Percentiles rank a stretch among this genome's conserved stretches.
These are phyloP conservation scores for Eupithecia subumbrata DNA, from an alignment of 2,888 invertebrate species.

Conservation along the genomic window DNA sequence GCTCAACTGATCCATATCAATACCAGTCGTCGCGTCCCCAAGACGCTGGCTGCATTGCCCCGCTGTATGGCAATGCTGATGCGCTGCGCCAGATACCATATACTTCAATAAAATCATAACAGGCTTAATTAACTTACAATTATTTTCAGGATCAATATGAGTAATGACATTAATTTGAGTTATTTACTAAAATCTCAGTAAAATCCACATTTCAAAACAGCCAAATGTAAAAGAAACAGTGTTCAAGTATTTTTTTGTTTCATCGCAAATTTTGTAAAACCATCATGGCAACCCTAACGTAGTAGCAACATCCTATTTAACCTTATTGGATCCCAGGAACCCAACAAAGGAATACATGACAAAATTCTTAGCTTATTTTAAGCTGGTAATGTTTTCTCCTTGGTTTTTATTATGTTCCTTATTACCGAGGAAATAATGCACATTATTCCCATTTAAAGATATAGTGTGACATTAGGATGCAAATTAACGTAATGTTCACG, in stretches of 20 bases:
- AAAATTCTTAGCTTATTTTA: conserved; percentile 18
- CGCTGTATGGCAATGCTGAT: too few relatives aligned
- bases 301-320: conserved; percentile 35
- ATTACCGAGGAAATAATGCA: conserved; percentile 20
- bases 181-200: too few relatives aligned
- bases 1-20: too few relatives aligned
- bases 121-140: too few relatives aligned
- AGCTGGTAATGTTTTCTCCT: conserved; percentile 15
- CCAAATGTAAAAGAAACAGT: not conserved
- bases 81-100: too few relatives aligned
- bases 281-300: conserved; percentile 10
- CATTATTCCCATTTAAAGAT: conserved; percentile 33
- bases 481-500: conserved; percentile 16
- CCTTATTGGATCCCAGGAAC: conserved; percentile 33
- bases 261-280: too few relatives aligned
- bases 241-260: not conserved
- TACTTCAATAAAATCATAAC: too few relatives aligned
- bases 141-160: too few relatives aligned
- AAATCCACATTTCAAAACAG: not conserved
- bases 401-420: conserved; percentile 34
- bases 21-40: too few relatives aligned
- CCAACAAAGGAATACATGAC: conserved; percentile 25
- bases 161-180: too few relatives aligned
- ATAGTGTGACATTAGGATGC: conserved; percentile 27
- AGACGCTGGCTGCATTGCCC: too few relatives aligned